A percentile compares a stretch with the other conserved stretches of the same genome.
phyloP scores from a whole-genome alignment of 2,113 vertebrate species.

The Marmota flaviventris region DNA sequence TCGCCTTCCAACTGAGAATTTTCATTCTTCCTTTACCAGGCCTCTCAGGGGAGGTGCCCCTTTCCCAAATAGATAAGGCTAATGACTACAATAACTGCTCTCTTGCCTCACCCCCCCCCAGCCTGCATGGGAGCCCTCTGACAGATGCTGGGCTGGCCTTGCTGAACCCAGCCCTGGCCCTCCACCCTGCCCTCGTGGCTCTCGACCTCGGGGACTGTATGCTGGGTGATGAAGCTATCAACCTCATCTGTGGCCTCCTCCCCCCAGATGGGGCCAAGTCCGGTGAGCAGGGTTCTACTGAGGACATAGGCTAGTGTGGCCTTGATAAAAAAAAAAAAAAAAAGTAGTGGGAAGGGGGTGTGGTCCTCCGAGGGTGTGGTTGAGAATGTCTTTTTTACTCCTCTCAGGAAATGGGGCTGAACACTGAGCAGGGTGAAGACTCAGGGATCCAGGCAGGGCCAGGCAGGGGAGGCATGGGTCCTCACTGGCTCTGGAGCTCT shows the following conservation, averaged over 20 bases:
- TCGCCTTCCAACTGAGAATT: background rate
- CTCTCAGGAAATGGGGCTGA: background rate
- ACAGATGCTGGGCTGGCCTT: slow-evolving; percentile 94
- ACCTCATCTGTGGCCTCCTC: slow-evolving; percentile 96
- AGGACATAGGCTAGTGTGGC: background rate
- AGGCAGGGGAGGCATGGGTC: background rate
- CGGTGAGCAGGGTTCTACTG: slow-evolving; percentile 88
- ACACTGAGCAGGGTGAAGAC: background rate
- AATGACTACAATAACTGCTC: slow-evolving; percentile 28
- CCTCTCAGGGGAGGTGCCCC: background rate
- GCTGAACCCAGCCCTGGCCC: slow-evolving; percentile 94
- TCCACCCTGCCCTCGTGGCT: slow-evolving; percentile 95
- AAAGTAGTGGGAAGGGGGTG: background rate
- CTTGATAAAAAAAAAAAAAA: background rate
- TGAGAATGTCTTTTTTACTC: background rate
- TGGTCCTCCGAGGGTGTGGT: background rate
- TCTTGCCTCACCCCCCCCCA: slow-evolving; percentile 82
- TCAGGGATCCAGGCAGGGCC: background rate
- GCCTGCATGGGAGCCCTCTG: slow-evolving; percentile 96
- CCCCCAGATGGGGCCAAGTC: slow-evolving; percentile 97
- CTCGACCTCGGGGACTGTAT: slow-evolving; percentile 98
- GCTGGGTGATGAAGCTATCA: slow-evolving; percentile 96
- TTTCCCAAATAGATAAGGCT: background rate
- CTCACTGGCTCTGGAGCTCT: background rate
- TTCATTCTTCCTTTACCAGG: background rate